Evolutionary conservation across 2,797 vertebrate species (phyloP).

Genomic region (Sphaeramia orbicularis): DNA sequence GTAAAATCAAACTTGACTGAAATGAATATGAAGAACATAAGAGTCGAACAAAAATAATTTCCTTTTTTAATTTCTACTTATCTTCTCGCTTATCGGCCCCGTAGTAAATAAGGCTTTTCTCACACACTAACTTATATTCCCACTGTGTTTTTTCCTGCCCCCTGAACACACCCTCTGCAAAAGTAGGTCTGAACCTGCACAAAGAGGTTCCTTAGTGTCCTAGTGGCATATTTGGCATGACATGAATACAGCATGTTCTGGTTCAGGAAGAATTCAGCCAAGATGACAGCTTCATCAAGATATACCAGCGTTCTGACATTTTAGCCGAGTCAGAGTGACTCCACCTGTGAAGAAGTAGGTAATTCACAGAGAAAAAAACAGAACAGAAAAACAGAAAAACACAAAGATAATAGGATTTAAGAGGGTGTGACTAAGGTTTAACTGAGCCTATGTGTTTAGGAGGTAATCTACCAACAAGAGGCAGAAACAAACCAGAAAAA

Average conservation of each 20-base stretch:
- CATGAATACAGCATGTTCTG: conserved; percentile 48
- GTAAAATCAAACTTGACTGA: no score
- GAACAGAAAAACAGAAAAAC: no score
- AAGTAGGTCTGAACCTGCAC: conserved; percentile 33
- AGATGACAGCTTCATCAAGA: conserved; percentile 53
- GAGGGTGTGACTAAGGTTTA: conserved; percentile 1
- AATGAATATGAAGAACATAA: no score
- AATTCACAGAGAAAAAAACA: conserved; percentile 16
- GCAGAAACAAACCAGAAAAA: background rate
- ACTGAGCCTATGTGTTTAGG: background rate
- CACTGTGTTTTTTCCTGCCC: background rate
- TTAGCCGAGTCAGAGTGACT: conserved; percentile 26
- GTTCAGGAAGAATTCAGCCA: conserved; percentile 35
- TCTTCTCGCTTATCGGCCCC: no score
- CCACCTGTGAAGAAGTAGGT: conserved; percentile 7
- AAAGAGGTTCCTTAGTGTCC: conserved; percentile 53
- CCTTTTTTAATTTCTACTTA: no score
- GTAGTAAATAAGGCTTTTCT: background rate
- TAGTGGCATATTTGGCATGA: conserved; percentile 60
- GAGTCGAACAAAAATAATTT: no score
- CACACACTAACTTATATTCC: conserved; percentile 22
- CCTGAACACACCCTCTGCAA: background rate
- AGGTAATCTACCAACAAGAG: conserved; percentile 4
- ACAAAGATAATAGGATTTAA: background rate
- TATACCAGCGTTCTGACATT: conserved; percentile 37